These are phyloP conservation scores for Pheosia gnoma DNA, from an alignment of 2,888 invertebrate species.

Conservation along the genomic window DNA sequence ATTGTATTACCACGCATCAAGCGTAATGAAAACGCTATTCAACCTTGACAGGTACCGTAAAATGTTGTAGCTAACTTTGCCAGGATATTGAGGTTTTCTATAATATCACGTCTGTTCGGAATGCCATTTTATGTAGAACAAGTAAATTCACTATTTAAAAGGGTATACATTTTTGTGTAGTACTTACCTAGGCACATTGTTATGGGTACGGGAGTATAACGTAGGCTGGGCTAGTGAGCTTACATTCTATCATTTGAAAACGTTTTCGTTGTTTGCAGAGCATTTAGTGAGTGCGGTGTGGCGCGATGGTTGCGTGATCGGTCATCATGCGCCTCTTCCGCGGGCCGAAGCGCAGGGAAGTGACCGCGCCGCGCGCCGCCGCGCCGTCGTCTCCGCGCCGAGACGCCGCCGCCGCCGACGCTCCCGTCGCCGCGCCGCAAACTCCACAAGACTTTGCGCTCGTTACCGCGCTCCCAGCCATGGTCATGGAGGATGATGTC, in stretches of 20 bases:
- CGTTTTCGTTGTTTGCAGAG: slow-evolving; percentile 37
- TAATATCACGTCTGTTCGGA: too few species aligned
- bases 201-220: too few species aligned
- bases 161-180: too few species aligned
- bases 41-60: neutral
- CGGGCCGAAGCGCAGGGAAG: slow-evolving; percentile 86
- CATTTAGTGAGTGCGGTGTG: slow-evolving; percentile 61
- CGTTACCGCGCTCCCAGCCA: slow-evolving; percentile 90
- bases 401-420: slow-evolving; percentile 67
- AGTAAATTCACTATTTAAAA: too few species aligned
- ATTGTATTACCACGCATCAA: neutral
- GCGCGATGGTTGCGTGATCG: slow-evolving; percentile 79
- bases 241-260: neutral
- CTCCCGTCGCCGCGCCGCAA: slow-evolving; percentile 82
- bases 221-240: too few species aligned
- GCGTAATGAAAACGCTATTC: neutral
- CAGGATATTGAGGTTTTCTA: too few species aligned
- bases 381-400: slow-evolving; percentile 73
- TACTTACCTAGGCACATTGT: too few species aligned
- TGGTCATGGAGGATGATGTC: slow-evolving; percentile 89
- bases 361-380: slow-evolving; percentile 81
- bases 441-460: slow-evolving; percentile 87
- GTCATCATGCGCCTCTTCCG: slow-evolving; percentile 87
- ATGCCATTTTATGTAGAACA: too few species aligned
- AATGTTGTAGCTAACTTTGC: too few species aligned